phyloP scores from a whole-genome alignment of 2,113 vertebrate species.

The Seriola quinqueradiata region DNA sequence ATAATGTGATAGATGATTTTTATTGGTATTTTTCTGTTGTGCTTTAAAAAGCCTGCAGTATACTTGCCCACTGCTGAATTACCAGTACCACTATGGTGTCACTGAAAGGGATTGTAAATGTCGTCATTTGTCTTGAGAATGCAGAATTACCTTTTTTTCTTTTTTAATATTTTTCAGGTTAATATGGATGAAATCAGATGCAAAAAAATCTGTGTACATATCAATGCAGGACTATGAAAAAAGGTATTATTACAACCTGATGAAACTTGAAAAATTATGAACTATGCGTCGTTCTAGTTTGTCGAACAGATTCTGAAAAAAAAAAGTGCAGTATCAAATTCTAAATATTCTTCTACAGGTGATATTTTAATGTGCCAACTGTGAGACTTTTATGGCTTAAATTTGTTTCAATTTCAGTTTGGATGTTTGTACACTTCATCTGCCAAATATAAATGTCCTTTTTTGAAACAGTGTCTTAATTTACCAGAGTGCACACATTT shows the following conservation, averaged over 20 bases:
- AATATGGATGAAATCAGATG: slow-evolving; percentile 68
- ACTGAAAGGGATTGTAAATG: slow-evolving; percentile 80
- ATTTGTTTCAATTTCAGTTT: slow-evolving; percentile 63
- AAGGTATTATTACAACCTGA: slow-evolving; percentile 72
- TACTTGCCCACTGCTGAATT: slow-evolving; percentile 48
- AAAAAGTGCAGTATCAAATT: slow-evolving; percentile 44
- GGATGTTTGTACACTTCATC: slow-evolving; percentile 65
- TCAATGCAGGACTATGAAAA: slow-evolving; percentile 56
- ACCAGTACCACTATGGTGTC: slow-evolving; percentile 59
- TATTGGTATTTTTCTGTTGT: slow-evolving; percentile 54
- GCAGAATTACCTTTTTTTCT: slow-evolving; percentile 29
- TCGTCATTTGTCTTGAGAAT: slow-evolving; percentile 67
- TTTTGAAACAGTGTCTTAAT: slow-evolving; percentile 53
- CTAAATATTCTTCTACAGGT: slow-evolving; percentile 49
- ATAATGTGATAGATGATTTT: slow-evolving; percentile 66
- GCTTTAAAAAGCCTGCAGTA: slow-evolving; percentile 54
- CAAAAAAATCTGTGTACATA: slow-evolving; percentile 69
- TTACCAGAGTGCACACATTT: slow-evolving; percentile 23
- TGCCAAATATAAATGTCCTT: slow-evolving; percentile 71
- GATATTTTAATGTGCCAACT: slow-evolving; percentile 55
- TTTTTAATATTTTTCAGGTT: slow-evolving; percentile 46
- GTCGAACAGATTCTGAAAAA: slow-evolving; percentile 53
- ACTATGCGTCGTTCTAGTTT: slow-evolving; percentile 56
- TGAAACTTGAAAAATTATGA: slow-evolving; percentile 79
- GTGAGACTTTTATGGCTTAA: slow-evolving; percentile 40